A percentile compares a stretch with the other conserved stretches of the same genome.
phyloP scores from a whole-genome alignment of 2,888 invertebrate genomes.

The Dryococelus australis region DNA sequence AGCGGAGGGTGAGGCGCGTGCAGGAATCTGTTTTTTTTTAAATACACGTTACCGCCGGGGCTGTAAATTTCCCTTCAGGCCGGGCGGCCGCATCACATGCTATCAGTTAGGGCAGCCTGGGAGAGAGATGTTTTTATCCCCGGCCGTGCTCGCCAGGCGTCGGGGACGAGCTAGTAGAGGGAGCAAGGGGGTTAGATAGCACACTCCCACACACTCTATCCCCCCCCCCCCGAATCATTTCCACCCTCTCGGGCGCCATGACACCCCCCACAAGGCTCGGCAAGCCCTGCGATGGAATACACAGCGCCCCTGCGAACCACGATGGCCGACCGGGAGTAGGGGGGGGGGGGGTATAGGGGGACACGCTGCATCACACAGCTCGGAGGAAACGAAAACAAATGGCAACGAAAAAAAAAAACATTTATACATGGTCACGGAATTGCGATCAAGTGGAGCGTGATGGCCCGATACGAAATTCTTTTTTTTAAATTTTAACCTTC shows the following conservation, averaged over 20 bases:
- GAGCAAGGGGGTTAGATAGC: background rate
- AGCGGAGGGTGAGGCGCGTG: background rate
- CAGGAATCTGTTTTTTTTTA: background rate
- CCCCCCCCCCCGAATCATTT: background rate
- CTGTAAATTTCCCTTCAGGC: conserved; percentile 8
- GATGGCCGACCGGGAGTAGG: background rate
- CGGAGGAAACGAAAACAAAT: conserved; percentile 16
- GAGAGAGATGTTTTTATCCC: background rate
- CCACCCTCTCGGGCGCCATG: no score
- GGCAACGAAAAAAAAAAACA: background rate
- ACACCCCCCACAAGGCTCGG: no score
- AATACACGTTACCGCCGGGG: background rate
- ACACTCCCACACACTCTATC: background rate
- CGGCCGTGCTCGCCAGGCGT: background rate
- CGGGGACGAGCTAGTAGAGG: background rate
- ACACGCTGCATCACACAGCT: background rate
- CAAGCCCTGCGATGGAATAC: no score
- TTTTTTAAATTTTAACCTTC: background rate
- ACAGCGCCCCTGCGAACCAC: no score
- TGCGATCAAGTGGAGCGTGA: conserved; percentile 16
- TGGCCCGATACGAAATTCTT: background rate
- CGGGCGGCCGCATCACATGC: background rate
- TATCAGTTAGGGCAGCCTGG: background rate
- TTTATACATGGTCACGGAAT: conserved; percentile 10
- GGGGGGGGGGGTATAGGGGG: background rate